Evolutionary conservation across 2,113 vertebrate species (phyloP), one percentile per base, ranked within the genome.

Genomic region (Nettapus auritus): DNA sequence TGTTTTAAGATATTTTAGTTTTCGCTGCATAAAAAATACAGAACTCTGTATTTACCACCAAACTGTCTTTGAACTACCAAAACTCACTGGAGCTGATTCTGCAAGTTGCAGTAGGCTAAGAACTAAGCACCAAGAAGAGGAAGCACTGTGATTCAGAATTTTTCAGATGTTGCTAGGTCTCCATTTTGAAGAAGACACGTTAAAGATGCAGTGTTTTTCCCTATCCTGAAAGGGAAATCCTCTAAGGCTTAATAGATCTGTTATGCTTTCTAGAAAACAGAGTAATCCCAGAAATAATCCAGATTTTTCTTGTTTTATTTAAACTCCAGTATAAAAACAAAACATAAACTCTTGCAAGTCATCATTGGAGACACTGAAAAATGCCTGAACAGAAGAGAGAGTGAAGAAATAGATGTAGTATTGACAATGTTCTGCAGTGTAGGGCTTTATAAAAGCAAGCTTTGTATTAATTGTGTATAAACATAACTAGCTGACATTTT

Each of bases 171-270:
- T 53, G 34, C 26, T 66, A 36, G 26, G 66, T 94, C 90, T 96
- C 88, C 92, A 93, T 96, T 96, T 97, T 95, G 78, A 74, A 92
- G 73, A 64, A 90, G 29, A 13, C 57, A 86, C 1, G 4, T 34
- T 79, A 36, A 91, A 93, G 46, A 36, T 59, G 17, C 25, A 29
- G 0, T 1, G 11, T n/a, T 62, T 46, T 44, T 89, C 34, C 5
- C 50, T 8, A 3, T 62, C 44, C 87, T 50, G 55, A 62, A 57
- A n/a, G 67, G 50, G 13, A 88, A 3, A n/a, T 85, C 21, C 23
- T 73, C 87, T 19, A 66, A 22, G 36, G 44, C 64, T 48, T 77
- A 83, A 13, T 46, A 86, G n/a, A 25, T 77, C 10, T 59, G 1
- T 81, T 90, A 29, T 14, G 14, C 26, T 26, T 53, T 78, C 10